Percentiles rank a stretch among this genome's conserved stretches.
These are phyloP conservation scores for Cryptoprocta ferox DNA, from an alignment of 2,797 vertebrate species.

Conservation along the genomic window DNA sequence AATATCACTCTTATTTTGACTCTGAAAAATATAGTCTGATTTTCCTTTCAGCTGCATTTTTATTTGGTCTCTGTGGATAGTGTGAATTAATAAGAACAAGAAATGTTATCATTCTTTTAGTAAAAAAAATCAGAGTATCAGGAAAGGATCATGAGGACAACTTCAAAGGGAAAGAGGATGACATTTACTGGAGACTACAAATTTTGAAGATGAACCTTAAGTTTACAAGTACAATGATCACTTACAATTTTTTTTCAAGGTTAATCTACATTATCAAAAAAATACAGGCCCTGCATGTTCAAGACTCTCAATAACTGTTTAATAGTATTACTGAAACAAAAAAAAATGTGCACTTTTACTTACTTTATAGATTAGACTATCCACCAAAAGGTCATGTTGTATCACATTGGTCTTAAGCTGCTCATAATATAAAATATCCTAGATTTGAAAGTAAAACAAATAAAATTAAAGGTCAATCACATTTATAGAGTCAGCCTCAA, in stretches of 20 bases:
- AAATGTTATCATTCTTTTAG: background rate
- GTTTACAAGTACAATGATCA: background rate
- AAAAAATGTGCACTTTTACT: constrained; percentile 76
- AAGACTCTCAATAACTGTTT: background rate
- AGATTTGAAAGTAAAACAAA: constrained; percentile 81
- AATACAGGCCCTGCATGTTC: background rate
- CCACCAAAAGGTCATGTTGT: constrained; percentile 96
- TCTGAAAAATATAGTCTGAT: background rate
- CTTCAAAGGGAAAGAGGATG: background rate
- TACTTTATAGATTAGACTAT: constrained; percentile 99
- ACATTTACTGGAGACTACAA: background rate
- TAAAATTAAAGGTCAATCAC: constrained; percentile 31
- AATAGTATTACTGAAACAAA: constrained; percentile 31
- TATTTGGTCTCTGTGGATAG: background rate
- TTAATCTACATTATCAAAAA: background rate
- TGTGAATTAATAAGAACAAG: constrained; percentile 19
- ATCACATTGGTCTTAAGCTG: constrained; percentile 98
- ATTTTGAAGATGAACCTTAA: background rate
- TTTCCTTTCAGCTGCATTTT: constrained; percentile 45
- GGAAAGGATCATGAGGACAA: background rate
- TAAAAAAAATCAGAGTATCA: background rate
- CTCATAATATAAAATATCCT: constrained; percentile 97
- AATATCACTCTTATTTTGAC: background rate
- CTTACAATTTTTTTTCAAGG: constrained; percentile 49
- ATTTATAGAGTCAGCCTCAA: constrained; percentile 41